phyloP scores from a whole-genome alignment of 2,797 vertebrate genomes.

The Knipowitschia caucasica region DNA sequence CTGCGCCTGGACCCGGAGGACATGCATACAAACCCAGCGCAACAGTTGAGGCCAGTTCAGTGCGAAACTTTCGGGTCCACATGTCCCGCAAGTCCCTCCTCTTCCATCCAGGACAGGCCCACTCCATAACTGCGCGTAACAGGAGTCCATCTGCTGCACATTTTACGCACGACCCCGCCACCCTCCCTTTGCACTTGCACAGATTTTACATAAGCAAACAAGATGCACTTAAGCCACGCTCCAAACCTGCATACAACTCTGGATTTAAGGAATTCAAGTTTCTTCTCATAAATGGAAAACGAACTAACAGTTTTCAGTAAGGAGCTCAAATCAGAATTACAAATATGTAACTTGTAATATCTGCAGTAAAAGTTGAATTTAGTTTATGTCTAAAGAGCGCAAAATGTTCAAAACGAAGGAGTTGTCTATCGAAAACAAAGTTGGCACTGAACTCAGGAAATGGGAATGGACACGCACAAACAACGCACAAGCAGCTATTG shows the following conservation, averaged over 20 bases:
- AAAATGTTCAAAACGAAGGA: too few relatives aligned
- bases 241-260: neutral
- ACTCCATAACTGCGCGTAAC: slow-evolving; percentile 48
- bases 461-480: neutral
- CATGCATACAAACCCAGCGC: neutral
- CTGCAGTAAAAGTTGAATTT: too few relatives aligned
- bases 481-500: neutral
- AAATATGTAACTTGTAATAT: too few relatives aligned
- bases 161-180: slow-evolving; percentile 21
- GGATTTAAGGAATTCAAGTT: too few relatives aligned
- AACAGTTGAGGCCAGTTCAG: slow-evolving; percentile 14
- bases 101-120: neutral
- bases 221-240: too few relatives aligned
- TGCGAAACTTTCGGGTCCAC: slow-evolving; percentile 20
- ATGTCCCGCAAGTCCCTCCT: slow-evolving; percentile 53
- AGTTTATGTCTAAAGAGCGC: too few relatives aligned
- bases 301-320: too few relatives aligned
- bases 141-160: slow-evolving; percentile 41
- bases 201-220: neutral
- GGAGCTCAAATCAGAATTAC: too few relatives aligned
- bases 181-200: slow-evolving; percentile 2
- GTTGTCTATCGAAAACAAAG: too few relatives aligned
- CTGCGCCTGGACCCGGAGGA: slow-evolving; percentile 5
- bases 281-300: too few relatives aligned
- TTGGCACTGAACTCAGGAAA: neutral